Conservation (phyloP, 2,113 vertebrate species). For the Gobiocypris rarus region DNA sequence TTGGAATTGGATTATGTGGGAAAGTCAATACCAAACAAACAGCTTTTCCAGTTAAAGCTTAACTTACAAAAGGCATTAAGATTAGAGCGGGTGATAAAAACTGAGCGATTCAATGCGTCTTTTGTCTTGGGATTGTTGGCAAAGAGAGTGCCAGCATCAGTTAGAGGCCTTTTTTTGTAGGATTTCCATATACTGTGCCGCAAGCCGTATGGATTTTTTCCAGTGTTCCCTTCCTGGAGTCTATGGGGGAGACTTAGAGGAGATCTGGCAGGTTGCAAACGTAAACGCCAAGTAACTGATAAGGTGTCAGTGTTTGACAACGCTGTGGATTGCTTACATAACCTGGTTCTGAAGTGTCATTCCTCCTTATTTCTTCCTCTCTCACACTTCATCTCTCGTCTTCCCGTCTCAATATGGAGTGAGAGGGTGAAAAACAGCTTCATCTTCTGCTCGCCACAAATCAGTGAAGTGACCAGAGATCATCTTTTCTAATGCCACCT, state of each 20-base stretch:
- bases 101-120: constrained; percentile 44
- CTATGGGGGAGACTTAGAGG: constrained; percentile 1
- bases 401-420: neutral
- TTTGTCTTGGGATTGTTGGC: constrained; percentile 44
- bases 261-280: constrained; percentile 18
- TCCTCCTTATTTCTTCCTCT: constrained; percentile 42
- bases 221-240: neutral
- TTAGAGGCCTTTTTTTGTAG: constrained; percentile 37
- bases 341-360: constrained; percentile 46
- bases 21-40: constrained; percentile 68
- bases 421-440: constrained; percentile 29
- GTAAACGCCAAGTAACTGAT: constrained; percentile 44
- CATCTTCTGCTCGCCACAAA: constrained; percentile 45
- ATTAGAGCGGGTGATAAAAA: constrained; percentile 69
- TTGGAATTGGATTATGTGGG: constrained; percentile 65
- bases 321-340: constrained; percentile 53
- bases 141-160: constrained; percentile 25
- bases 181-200: constrained; percentile 57
- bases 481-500: constrained; percentile 56
- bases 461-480: constrained; percentile 50
- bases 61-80: constrained; percentile 75
- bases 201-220: constrained; percentile 57
- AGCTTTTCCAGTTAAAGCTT: constrained; percentile 69
- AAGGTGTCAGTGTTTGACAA: constrained; percentile 54
- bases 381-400: constrained; percentile 9